Conservation (phyloP, 1,140 invertebrate genomes). For the Adoxophyes honmai region DNA sequence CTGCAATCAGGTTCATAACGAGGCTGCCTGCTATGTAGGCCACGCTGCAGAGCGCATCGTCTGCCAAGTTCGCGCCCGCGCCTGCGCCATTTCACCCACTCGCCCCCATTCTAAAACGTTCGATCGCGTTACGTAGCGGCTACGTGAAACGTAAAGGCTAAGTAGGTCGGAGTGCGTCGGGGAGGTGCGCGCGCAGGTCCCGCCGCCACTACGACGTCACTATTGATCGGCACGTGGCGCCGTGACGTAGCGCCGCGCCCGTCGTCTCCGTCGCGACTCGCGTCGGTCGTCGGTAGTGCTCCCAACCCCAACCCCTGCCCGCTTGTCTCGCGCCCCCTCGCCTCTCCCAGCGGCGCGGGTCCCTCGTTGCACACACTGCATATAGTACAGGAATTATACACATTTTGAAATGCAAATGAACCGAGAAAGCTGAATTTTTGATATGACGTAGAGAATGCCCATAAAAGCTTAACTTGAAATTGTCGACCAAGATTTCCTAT, state of each 20-base stretch:
- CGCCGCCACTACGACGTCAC: constrained; percentile 56
- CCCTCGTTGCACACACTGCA: constrained; percentile 26
- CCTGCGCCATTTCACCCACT: constrained; percentile 32
- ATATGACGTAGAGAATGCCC: too few relatives aligned
- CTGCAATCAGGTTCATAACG: constrained; percentile 14
- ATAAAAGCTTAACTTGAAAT: too few relatives aligned
- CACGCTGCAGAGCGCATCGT: constrained; percentile 39
- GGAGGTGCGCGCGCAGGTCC: constrained; percentile 55
- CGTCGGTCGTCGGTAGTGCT: constrained; percentile 29
- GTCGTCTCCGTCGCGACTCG: constrained; percentile 61
- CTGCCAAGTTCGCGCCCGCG: constrained; percentile 37
- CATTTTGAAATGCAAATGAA: too few relatives aligned
- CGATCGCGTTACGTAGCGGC: constrained; percentile 68
- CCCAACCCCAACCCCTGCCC: constrained; percentile 23
- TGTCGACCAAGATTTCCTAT: too few relatives aligned
- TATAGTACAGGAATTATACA: too few relatives aligned
- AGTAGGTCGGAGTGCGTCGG: constrained; percentile 57
- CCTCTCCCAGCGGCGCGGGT: constrained; percentile 8
- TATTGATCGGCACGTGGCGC: constrained; percentile 74
- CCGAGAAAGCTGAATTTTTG: too few relatives aligned
- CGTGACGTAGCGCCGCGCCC: constrained; percentile 60
- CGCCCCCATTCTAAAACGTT: constrained; percentile 40
- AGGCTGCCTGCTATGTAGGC: constrained; percentile 41
- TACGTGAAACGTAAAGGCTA: constrained; percentile 69
- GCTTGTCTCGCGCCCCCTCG: constrained; percentile 14